Evolutionary conservation across 2,797 vertebrate species (phyloP).

Genomic region (Podarcis lilfordi): DNA sequence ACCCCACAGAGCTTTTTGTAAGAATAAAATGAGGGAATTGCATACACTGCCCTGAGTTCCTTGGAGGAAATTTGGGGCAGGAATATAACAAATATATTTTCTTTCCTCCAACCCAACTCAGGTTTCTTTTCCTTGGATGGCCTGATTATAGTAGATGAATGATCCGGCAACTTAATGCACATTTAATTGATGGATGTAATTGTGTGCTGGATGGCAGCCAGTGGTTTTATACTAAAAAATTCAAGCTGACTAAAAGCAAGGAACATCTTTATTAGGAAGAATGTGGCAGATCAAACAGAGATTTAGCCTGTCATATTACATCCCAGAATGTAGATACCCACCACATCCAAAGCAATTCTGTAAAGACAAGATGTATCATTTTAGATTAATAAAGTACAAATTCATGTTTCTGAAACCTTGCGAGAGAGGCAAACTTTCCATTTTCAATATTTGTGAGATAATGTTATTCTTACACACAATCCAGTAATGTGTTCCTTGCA

Average conservation of each 20-base stretch:
- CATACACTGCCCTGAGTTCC: not conserved
- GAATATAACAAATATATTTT: not conserved
- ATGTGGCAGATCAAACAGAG: not conserved
- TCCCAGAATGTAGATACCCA: not conserved
- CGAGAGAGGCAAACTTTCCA: not conserved
- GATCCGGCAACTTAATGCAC: not conserved
- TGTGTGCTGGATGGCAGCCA: not conserved
- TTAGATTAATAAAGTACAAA: not conserved
- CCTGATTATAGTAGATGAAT: not conserved
- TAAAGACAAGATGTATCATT: not conserved
- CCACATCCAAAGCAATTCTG: not conserved
- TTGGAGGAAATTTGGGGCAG: not conserved
- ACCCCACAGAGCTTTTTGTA: not conserved
- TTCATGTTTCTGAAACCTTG: not conserved
- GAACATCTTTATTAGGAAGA: not conserved
- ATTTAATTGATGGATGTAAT: not conserved
- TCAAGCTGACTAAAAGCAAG: not conserved
- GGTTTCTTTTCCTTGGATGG: not conserved
- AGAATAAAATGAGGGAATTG: not conserved
- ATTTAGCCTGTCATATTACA: not conserved
- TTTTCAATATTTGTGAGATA: slow-evolving; percentile 4
- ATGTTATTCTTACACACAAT: not conserved
- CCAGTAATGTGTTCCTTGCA: not conserved
- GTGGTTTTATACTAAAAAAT: not conserved
- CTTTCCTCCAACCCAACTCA: not conserved